Conservation (phyloP, 2,888 invertebrate species). For the Dimorphilus gyrociliatus region DNA sequence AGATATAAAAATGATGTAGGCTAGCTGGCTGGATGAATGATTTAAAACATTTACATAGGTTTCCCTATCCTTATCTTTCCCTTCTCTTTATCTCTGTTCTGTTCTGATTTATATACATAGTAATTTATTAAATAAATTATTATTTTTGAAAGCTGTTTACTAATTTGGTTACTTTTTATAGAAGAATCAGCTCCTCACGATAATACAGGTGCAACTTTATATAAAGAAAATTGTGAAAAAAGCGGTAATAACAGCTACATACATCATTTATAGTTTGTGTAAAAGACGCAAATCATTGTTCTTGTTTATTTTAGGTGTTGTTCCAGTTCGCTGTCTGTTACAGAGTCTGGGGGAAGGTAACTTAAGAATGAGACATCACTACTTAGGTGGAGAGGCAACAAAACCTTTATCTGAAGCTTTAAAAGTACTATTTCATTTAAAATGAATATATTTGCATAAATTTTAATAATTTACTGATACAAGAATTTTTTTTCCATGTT, state of each 20-base stretch:
- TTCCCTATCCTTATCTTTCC: no score
- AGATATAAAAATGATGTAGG: no score
- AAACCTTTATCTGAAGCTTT: conserved; percentile 27
- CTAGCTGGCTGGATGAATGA: no score
- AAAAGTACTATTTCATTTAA: conserved; percentile 14
- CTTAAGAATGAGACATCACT: conserved; percentile 27
- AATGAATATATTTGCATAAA: conserved; percentile 1
- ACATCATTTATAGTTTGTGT: not conserved
- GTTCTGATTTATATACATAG: no score
- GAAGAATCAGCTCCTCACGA: no score
- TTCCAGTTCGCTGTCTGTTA: conserved; percentile 22
- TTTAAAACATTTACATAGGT: no score
- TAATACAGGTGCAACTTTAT: conserved; percentile 17
- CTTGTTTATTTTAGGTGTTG: conserved; percentile 8
- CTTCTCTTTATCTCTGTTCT: no score
- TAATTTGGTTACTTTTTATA: no score
- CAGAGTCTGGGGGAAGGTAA: conserved; percentile 24
- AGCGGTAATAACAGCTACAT: conserved; percentile 12
- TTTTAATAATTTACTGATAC: no score
- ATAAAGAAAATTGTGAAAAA: conserved; percentile 17
- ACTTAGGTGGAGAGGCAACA: conserved; percentile 23
- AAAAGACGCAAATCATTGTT: not conserved
- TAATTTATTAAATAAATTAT: no score
- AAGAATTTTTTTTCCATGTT: no score
- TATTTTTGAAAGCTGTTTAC: no score